Evolutionary conservation across 37 sponge, comb jelly and placozoan genomes (phyloP), one percentile per base, ranked within the genome.

Genomic region (Amphimedon queenslandica): DNA sequence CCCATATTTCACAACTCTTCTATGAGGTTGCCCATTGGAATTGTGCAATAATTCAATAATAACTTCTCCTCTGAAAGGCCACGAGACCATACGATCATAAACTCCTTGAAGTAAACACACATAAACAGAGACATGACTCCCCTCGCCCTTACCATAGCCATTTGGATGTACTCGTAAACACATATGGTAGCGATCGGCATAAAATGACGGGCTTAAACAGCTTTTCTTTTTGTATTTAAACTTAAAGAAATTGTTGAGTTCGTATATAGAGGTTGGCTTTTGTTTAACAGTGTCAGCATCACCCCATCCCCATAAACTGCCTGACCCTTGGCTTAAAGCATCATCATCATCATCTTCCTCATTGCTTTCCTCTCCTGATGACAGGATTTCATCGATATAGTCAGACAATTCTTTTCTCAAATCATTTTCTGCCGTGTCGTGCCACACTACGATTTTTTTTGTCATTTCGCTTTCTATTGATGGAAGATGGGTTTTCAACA

Each of bases 181-280:
- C 53, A 47, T 47, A 47, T 8, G 13, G 13, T 47, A 47, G 13
- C 13, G 13, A 47, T 13, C 53, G 6, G 77, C 68, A 37, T 77
- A 84, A 57, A 84, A 73, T 1, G 83, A 77, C 33, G 83, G 35
- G 38, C 83, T 83, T 77, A 76, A 76, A 77, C 83, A 83, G 16
- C 35, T 29, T 56, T 76, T 83, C 21, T 64, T 55, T 2, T 13
- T 83, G 1, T 71, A 71, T 47, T 83, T 83, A 34, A 58, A 76
- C 64, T 83, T 77, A 0, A n/a, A n/a, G n/a, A n/a, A n/a, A n/a
- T n/a, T n/a, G n/a, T n/a, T n/a, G n/a, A n/a, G n/a, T n/a, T 36
- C 37, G 35, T 36, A 37, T 27, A 65, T 2, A 3, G 35, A 27
- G 5, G n/a, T n/a, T n/a, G n/a, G n/a, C n/a, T n/a, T n/a, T n/a